Evolutionary conservation across 2,888 invertebrate genomes (phyloP), one percentile per base, ranked within the genome.

Genomic region (Diaperis boleti): DNA sequence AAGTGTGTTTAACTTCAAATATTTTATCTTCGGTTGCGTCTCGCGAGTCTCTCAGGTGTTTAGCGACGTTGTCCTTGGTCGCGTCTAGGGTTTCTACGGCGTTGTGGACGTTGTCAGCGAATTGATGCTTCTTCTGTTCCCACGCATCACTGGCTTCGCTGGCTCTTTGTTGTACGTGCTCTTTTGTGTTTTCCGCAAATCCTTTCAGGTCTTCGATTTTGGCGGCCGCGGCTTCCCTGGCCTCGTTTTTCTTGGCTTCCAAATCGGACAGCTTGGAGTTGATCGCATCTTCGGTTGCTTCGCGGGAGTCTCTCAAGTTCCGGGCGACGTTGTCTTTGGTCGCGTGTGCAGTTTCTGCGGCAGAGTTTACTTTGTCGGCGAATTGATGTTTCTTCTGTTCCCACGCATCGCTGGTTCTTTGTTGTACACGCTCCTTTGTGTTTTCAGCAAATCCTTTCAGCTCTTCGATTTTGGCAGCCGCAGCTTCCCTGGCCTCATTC

Each of bases 21-120:
- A 87, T 81, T 66, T 88, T 87, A 54, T 87, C 84, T 71, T 88
- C 87, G 5, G 87, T 85, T 55, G 87, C 82, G 66, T 88, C 85
- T 45, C 86, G 85, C 0, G 87, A 84, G 78, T 88, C 88, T 78
- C 85, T 85, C 64, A 86, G 85, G 76, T 89, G 87, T 42, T 87
- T 88, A 71, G 88, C 87, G 7, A 87, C 85, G 55, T 87, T 82
- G 66, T 88, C 85, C 45, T 86, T 54, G 13, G 26, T 66, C 10
- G 72, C 69, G 2, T 63, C 57, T 44, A 57, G 22, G 22, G 70
- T 64, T 59, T 72, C 68, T n/a, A 69, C 64, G 18, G n/a, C 14
- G 26, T 56, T n/a, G n/a, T n/a, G n/a, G n/a, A n/a, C n/a, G n/a
- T n/a, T n/a, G n/a, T n/a, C n/a, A n/a, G n/a, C n/a, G n/a, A n/a